Percentiles rank a stretch among this genome's conserved stretches.
These are phyloP conservation scores for Lota lota DNA, from an alignment of 2,113 vertebrate species.

Conservation along the genomic window DNA sequence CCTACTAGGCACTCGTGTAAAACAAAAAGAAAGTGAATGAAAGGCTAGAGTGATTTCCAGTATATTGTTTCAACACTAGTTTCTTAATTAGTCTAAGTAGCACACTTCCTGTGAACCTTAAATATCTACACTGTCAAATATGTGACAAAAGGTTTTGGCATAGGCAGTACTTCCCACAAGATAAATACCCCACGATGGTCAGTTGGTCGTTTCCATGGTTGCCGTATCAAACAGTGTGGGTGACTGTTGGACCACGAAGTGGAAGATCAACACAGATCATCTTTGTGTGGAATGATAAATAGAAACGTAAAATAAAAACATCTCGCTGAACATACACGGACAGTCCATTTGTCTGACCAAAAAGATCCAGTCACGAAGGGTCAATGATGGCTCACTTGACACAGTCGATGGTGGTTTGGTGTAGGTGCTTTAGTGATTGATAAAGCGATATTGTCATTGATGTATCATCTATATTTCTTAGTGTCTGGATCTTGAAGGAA, in stretches of 20 bases:
- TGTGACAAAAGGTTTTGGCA: background rate
- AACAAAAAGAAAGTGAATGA: no score
- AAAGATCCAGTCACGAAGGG: constrained; percentile 1
- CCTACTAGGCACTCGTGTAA: no score
- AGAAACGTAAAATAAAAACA: constrained; percentile 13
- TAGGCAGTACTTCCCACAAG: constrained; percentile 44
- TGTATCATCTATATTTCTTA: no score
- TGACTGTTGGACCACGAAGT: background rate
- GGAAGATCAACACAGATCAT: background rate
- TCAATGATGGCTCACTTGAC: constrained; percentile 27
- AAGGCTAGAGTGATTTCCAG: no score
- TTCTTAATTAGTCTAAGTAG: no score
- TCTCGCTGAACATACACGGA: no score
- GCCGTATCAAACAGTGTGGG: no score
- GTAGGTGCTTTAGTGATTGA: constrained; percentile 14
- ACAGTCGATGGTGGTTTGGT: constrained; percentile 23
- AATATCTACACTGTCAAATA: no score
- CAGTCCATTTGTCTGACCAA: background rate
- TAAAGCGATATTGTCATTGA: no score
- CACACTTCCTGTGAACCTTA: no score
- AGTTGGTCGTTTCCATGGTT: background rate
- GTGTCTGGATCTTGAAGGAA: no score
- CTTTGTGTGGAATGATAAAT: background rate
- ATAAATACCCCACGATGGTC: constrained; percentile 43
- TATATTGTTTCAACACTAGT: no score